Conservation (phyloP, 2,888 invertebrate species). For the Drosophila neoperkinsi region DNA sequence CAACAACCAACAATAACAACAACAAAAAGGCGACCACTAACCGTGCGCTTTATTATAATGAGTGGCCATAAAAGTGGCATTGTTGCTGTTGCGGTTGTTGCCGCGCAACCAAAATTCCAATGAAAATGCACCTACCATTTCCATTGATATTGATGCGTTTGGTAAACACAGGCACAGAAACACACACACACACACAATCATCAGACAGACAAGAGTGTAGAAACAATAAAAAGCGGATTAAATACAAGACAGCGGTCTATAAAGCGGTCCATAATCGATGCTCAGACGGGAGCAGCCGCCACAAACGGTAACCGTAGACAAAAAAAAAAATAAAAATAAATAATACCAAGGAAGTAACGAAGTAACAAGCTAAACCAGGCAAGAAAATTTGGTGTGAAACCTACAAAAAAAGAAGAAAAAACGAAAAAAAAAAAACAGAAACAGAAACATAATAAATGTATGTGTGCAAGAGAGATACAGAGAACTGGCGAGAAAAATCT, state of each 20-base stretch:
- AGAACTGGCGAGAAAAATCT: constrained; percentile 49
- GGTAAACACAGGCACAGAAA: constrained; percentile 38
- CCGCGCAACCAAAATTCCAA: constrained; percentile 70
- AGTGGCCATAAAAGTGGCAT: constrained; percentile 79
- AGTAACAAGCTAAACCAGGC: constrained; percentile 63
- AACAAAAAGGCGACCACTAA: constrained; percentile 66
- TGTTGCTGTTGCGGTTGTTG: constrained; percentile 57
- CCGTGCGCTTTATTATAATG: constrained; percentile 82
- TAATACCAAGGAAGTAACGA: constrained; percentile 56
- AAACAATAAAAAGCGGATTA: constrained; percentile 82
- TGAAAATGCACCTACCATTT: constrained; percentile 75
- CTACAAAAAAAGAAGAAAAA: constrained; percentile 41
- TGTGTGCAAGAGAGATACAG: constrained; percentile 5
- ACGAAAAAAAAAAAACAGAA: constrained; percentile 5
- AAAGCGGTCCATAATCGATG: constrained; percentile 75
- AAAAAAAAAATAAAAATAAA: constrained; percentile 5
- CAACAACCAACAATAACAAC: neutral
- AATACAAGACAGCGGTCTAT: constrained; percentile 74
- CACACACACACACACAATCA: neutral
- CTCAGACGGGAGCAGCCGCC: constrained; percentile 66
- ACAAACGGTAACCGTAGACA: constrained; percentile 59
- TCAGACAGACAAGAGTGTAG: constrained; percentile 64
- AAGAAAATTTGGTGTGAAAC: constrained; percentile 81
- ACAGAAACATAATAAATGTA: constrained; percentile 31
- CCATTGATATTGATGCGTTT: constrained; percentile 71